Evolutionary conservation across 2,113 vertebrate species (phyloP), one percentile per base, ranked within the genome.

Genomic region (Sporophila hypoxantha): DNA sequence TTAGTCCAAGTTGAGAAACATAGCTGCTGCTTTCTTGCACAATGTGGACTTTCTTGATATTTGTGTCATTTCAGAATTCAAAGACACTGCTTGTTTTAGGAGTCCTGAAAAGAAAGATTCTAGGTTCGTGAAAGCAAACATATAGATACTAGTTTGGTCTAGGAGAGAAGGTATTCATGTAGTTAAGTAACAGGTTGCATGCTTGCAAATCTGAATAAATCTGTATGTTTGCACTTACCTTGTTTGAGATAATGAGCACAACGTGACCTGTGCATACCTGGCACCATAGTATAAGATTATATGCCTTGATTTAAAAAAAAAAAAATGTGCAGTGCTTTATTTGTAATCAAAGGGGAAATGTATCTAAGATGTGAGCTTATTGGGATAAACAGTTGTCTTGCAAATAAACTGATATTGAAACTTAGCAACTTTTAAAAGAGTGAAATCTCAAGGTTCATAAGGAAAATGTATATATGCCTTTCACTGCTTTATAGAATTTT

Each of bases 1-100:
- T 95, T 95, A 97, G 96, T 97, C 97, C 95, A 92, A 97, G 96
- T 97, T 96, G 97, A 97, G 97, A 98, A 97, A 94, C 95, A 95
- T 98, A 98, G 98, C 98, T 98, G 98, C 98, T 98, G 98, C 98
- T 97, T 98, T 97, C 97, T 98, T 98, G 97, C 98, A 98, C 98
- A 95, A 97, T 95, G 90, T 97, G 97, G 96, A 97, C 94, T 96
- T 98, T 97, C 96, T 96, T 96, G 94, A 94, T 96, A 96, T 97
- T 97, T 96, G 96, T 97, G 96, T 97, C 95, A 93, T 96, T 96
- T 96, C 97, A 96, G 96, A 96, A 96, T 96, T 96, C 95, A 95
- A 86, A 96, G 96, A 95, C 96, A 96, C 94, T 76, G 85, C 95
- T 97, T 94, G 95, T 95, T 96, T 83, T 95, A 92, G 95, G 93